Evolutionary conservation across 1,140 invertebrate species (phyloP).

Genomic region (Ridgeia piscesae): DNA sequence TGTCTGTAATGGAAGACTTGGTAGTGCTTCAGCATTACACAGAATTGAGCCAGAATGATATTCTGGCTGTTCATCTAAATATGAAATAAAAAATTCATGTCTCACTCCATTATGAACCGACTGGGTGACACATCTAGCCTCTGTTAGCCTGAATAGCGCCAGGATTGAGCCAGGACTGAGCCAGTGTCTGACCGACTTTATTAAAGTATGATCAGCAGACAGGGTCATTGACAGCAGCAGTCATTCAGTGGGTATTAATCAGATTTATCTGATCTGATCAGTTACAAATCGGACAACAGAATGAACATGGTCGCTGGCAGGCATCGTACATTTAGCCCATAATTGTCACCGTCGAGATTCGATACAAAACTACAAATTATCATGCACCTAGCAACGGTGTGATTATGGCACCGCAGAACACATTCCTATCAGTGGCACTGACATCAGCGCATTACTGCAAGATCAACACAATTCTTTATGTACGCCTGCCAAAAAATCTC

Average conservation of each 20-base stretch:
- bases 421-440: not conserved
- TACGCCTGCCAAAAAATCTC: not conserved
- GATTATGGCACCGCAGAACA: not conserved
- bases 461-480: not conserved
- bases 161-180: not conserved
- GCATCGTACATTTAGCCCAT: not conserved
- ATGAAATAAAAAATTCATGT: not conserved
- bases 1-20: no score
- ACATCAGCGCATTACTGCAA: not conserved
- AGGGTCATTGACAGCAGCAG: not conserved
- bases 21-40: not conserved
- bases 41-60: not conserved
- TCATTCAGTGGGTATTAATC: not conserved
- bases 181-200: not conserved
- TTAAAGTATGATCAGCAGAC: not conserved
- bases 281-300: not conserved
- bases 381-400: not conserved
- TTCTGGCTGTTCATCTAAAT: not conserved
- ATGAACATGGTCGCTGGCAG: not conserved
- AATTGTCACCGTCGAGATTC: not conserved
- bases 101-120: not conserved
- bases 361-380: not conserved
- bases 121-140: not conserved
- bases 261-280: not conserved
- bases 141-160: not conserved